Evolutionary conservation across 2,113 vertebrate genomes (phyloP).

Genomic region (Proterorhinus semilunaris): DNA sequence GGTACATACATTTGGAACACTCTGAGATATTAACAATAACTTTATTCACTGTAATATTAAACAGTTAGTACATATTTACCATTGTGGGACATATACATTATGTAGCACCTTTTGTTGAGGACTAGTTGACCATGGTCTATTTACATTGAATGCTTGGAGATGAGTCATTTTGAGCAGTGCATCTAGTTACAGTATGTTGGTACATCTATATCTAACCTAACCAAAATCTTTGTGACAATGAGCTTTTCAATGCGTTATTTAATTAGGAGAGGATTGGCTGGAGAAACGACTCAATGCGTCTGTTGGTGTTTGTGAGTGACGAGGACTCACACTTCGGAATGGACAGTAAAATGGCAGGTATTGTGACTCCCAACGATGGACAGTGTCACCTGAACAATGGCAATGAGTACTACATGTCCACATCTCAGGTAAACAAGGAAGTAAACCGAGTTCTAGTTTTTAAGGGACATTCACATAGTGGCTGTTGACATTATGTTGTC

Average conservation of each 20-base stretch:
- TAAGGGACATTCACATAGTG: background rate
- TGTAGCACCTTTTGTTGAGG: no score
- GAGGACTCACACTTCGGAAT: slow-evolving; percentile 97
- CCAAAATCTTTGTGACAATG: background rate
- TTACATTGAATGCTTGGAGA: no score
- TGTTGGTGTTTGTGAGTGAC: slow-evolving; percentile 95
- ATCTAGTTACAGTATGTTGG: no score
- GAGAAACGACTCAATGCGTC: slow-evolving; percentile 94
- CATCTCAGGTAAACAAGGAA: slow-evolving; percentile 76
- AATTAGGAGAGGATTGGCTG: slow-evolving; percentile 94
- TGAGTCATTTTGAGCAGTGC: no score
- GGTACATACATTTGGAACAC: no score
- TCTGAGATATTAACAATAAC: no score
- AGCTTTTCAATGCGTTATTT: slow-evolving; percentile 10
- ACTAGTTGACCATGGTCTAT: no score
- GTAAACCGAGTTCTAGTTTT: background rate
- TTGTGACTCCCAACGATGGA: slow-evolving; percentile 94
- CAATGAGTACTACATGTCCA: slow-evolving; percentile 93
- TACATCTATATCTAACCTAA: no score
- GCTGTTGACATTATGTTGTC: background rate
- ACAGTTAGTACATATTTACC: no score
- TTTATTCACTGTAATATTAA: no score
- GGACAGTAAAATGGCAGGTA: slow-evolving; percentile 97
- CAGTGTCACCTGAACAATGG: slow-evolving; percentile 92
- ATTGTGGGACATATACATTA: no score